These are phyloP conservation scores for Epizoanthus stellaris DNA, from an alignment of 92 coral and sea anemone genomes.

Conservation along the genomic window DNA sequence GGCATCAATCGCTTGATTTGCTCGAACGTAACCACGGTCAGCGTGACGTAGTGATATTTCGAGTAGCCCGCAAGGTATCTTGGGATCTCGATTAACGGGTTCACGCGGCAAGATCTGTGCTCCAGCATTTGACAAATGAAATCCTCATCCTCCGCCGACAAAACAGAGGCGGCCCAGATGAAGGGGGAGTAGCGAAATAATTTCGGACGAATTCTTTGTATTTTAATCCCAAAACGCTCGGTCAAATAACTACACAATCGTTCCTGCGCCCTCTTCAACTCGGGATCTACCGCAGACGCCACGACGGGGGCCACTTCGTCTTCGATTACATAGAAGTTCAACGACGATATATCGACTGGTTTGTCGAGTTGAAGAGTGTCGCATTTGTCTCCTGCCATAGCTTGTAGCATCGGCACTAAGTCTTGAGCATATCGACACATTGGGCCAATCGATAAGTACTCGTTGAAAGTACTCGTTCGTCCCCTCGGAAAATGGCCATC, in stretches of 20 bases:
- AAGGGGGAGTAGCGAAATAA: constrained; percentile 76
- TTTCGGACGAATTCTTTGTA: constrained; percentile 52
- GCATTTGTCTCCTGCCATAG: constrained; percentile 73
- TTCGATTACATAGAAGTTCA: constrained; percentile 68
- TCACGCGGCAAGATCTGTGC: constrained; percentile 55
- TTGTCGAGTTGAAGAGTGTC: constrained; percentile 63
- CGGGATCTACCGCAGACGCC: constrained; percentile 68
- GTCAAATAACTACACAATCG: constrained; percentile 52
- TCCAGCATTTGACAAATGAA: constrained; percentile 66
- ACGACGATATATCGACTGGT: constrained; percentile 73
- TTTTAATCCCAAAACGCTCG: constrained; percentile 58
- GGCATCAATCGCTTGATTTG: constrained; percentile 62
- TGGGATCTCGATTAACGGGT: constrained; percentile 78
- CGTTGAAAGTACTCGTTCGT: constrained; percentile 68
- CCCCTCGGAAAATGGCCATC: constrained; percentile 84
- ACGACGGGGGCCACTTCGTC: constrained; percentile 64
- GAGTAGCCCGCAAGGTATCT: constrained; percentile 79
- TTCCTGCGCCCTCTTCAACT: constrained; percentile 52
- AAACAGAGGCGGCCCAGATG: constrained; percentile 80
- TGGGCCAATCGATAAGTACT: constrained; percentile 85
- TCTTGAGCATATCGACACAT: constrained; percentile 85
- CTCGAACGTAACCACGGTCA: constrained; percentile 72
- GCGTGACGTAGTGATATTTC: constrained; percentile 80
- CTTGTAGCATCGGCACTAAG: constrained; percentile 70
- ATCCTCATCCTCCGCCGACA: constrained; percentile 65